These are phyloP conservation scores for Prolemur simus DNA, from an alignment of 2,113 vertebrate species.

Conservation along the genomic window DNA sequence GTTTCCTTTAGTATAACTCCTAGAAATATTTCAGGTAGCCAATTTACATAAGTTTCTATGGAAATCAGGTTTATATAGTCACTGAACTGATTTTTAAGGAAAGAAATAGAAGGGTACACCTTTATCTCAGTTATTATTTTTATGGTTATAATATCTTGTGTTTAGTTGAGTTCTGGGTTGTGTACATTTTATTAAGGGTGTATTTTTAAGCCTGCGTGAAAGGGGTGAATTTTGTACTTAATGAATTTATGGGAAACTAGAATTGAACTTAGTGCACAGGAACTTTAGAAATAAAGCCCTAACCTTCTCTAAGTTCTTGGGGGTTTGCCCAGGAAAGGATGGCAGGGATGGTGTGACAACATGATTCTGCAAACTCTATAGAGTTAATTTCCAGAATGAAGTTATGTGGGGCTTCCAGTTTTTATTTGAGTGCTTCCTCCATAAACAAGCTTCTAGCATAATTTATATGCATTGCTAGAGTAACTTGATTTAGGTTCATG, in stretches of 20 bases:
- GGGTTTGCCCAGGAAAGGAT: background rate
- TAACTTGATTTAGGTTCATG: conserved; percentile 4
- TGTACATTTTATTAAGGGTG: background rate
- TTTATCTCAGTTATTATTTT: background rate
- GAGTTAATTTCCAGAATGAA: background rate
- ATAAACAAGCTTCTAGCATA: background rate
- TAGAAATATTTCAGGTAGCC: background rate
- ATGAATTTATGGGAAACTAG: background rate
- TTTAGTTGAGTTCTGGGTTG: background rate
- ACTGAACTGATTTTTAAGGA: background rate
- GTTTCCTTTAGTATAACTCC: background rate
- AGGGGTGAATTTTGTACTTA: background rate
- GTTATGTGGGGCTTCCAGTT: background rate
- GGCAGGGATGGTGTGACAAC: background rate
- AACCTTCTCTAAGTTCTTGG: background rate
- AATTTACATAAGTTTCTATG: background rate
- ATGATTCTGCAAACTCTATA: background rate
- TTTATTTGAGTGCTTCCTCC: background rate
- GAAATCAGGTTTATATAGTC: background rate
- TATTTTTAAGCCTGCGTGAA: background rate
- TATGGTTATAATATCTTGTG: background rate
- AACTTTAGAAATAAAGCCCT: background rate
- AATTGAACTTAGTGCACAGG: background rate
- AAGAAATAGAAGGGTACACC: background rate
- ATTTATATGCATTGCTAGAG: conserved; percentile 6